Conservation (phyloP, 2,797 vertebrate species). For the Adrianichthys oophorus region DNA sequence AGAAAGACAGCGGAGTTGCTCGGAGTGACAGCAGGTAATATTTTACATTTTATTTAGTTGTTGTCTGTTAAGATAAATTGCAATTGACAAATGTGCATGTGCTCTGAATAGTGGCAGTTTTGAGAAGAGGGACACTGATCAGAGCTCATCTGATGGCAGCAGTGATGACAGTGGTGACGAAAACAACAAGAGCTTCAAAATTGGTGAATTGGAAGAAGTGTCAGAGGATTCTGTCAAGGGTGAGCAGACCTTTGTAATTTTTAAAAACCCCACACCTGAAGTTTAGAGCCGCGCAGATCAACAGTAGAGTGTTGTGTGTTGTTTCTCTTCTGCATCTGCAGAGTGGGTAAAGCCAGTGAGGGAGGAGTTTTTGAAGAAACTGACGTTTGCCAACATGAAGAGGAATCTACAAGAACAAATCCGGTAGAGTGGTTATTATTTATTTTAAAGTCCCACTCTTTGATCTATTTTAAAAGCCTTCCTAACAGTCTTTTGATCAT, state of each 20-base stretch:
- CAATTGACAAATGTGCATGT: slow-evolving; percentile 6
- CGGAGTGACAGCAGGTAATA: slow-evolving; percentile 40
- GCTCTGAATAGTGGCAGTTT: slow-evolving; percentile 43
- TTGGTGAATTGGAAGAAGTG: slow-evolving; percentile 10
- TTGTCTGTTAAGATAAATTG: not conserved
- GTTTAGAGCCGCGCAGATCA: no score
- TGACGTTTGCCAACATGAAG: slow-evolving; percentile 79
- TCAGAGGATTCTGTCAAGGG: slow-evolving; percentile 55
- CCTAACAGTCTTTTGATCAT: no score
- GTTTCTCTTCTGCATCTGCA: slow-evolving; percentile 33
- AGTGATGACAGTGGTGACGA: slow-evolving; percentile 36
- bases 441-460: no score
- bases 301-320: not conserved
- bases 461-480: no score
- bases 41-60: not conserved
- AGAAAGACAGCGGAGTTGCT: slow-evolving; percentile 4
- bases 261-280: no score
- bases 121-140: slow-evolving; percentile 27
- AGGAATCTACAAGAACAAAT: slow-evolving; percentile 81
- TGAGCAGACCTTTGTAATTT: slow-evolving; percentile 40
- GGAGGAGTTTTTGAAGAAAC: slow-evolving; percentile 79
- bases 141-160: slow-evolving; percentile 8
- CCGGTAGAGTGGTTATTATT: slow-evolving; percentile 25
- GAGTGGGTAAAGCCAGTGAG: slow-evolving; percentile 79
- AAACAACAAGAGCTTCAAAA: slow-evolving; percentile 18